A percentile compares a stretch with the other conserved stretches of the same genome.
Evolutionary conservation across 2,113 vertebrate species (phyloP).

Genomic region (Pituophis catenifer): DNA sequence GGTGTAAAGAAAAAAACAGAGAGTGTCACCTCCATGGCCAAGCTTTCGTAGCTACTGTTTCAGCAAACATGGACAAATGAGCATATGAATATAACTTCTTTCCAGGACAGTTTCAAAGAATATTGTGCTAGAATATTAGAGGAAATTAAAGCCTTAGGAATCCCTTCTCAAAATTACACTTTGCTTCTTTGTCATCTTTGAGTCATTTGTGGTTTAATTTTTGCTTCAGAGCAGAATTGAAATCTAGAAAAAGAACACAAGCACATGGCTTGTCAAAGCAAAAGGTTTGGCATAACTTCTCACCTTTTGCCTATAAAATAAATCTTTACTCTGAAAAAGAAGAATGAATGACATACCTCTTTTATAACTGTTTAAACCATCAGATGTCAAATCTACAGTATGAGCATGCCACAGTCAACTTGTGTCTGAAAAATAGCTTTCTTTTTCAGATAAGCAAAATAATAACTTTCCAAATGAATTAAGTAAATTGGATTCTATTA

Average conservation of each 20-base stretch:
- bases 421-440: conserved; percentile 2
- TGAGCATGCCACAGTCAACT: neutral
- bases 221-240: neutral
- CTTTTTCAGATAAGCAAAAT: conserved; percentile 1
- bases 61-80: neutral
- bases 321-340: neutral
- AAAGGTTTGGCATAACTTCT: neutral
- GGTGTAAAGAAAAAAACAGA: conserved; percentile 34
- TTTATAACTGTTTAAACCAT: neutral
- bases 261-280: neutral
- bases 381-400: neutral
- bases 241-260: neutral
- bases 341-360: neutral
- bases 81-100: neutral
- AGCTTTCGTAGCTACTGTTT: neutral
- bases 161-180: neutral
- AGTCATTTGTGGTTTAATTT: neutral
- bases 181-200: conserved; percentile 42
- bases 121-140: conserved; percentile 17
- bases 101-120: conserved; percentile 32
- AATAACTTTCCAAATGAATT: neutral
- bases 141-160: neutral
- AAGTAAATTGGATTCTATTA: conserved; percentile 7
- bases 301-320: neutral
- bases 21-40: neutral